Conservation (phyloP, 2,113 vertebrate species). For the Siphamia tubifer region DNA sequence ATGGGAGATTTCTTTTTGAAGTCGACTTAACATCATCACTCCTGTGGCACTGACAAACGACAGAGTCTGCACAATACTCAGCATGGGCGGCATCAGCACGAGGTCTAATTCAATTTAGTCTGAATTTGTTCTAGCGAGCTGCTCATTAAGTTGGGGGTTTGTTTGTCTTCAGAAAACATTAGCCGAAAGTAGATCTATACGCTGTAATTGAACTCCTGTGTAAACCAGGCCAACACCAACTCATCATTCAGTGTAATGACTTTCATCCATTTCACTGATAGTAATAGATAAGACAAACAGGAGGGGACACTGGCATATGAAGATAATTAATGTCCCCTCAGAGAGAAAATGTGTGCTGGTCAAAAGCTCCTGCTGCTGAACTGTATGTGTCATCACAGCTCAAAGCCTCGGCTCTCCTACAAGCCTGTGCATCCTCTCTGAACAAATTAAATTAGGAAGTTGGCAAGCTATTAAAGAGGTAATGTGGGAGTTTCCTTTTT, state of each 20-base stretch:
- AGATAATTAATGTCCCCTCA: constrained; percentile 51
- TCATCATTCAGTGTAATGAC: constrained; percentile 63
- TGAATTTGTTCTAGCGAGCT: constrained; percentile 60
- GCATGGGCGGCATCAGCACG: constrained; percentile 36
- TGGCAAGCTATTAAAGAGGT: constrained; percentile 38
- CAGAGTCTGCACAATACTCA: constrained; percentile 7
- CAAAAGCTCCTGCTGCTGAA: constrained; percentile 44
- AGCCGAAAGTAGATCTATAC: constrained; percentile 51
- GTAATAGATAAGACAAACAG: constrained; percentile 47
- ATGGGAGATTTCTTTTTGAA: constrained; percentile 26
- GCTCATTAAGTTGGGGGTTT: constrained; percentile 61
- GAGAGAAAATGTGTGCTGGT: constrained; percentile 28
- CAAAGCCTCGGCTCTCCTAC: not conserved
- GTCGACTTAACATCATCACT: constrained; percentile 58
- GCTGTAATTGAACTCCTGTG: constrained; percentile 62
- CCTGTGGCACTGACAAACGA: constrained; percentile 58
- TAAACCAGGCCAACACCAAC: constrained; percentile 46
- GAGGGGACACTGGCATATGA: constrained; percentile 27
- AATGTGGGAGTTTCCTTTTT: constrained; percentile 13
- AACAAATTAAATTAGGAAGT: constrained; percentile 35
- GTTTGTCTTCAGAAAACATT: constrained; percentile 69
- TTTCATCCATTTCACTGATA: constrained; percentile 56
- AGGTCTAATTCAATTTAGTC: constrained; percentile 62
- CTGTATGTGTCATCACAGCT: constrained; percentile 15
- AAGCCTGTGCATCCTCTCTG: not conserved